A percentile compares a stretch with the other conserved stretches of the same genome.
These are phyloP conservation scores for Siniperca undulata DNA, from an alignment of 2,797 vertebrate species.

Conservation along the genomic window DNA sequence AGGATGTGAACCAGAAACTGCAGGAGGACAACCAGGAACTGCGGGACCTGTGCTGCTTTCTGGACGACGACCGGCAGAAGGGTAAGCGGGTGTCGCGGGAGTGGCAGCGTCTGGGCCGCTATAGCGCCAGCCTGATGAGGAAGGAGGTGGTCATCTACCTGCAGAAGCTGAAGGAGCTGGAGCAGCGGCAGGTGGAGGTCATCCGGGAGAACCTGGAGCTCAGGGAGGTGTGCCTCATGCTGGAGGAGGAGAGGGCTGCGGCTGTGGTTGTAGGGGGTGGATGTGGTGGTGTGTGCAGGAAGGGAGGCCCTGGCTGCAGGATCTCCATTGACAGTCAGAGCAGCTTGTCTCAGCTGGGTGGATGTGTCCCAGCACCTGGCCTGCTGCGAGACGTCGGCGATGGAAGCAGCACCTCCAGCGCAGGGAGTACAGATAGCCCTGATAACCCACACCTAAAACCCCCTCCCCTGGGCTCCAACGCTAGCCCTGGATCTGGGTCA, in stretches of 20 bases:
- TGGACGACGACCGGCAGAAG: conserved; percentile 97
- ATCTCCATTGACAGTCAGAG: conserved; percentile 94
- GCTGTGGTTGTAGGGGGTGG: conserved; percentile 56
- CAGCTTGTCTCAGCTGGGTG: conserved; percentile 87
- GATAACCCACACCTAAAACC: conserved; percentile 88
- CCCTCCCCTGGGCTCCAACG: conserved; percentile 35
- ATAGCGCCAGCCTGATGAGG: conserved; percentile 93
- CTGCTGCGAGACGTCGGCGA: conserved; percentile 93
- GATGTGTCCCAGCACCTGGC: conserved; percentile 74
- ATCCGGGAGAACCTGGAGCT: conserved; percentile 95
- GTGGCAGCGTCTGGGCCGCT: conserved; percentile 96
- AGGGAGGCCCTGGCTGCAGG: conserved; percentile 85
- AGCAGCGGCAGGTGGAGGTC: conserved; percentile 92
- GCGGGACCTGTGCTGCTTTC: conserved; percentile 96
- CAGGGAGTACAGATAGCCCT: conserved; percentile 93
- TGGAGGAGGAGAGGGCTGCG: conserved; percentile 91
- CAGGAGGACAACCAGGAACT: conserved; percentile 98
- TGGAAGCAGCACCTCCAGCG: conserved; percentile 95
- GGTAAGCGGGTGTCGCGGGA: conserved; percentile 95
- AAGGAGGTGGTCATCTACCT: conserved; percentile 95
- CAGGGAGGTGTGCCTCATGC: conserved; percentile 93
- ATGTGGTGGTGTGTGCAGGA: conserved; percentile 10
- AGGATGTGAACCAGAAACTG: conserved; percentile 98
- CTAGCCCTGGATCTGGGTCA: conserved; percentile 31
- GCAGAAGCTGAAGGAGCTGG: conserved; percentile 95